phyloP scores from a whole-genome alignment of 2,888 invertebrate genomes.

The Chrysolina americana region DNA sequence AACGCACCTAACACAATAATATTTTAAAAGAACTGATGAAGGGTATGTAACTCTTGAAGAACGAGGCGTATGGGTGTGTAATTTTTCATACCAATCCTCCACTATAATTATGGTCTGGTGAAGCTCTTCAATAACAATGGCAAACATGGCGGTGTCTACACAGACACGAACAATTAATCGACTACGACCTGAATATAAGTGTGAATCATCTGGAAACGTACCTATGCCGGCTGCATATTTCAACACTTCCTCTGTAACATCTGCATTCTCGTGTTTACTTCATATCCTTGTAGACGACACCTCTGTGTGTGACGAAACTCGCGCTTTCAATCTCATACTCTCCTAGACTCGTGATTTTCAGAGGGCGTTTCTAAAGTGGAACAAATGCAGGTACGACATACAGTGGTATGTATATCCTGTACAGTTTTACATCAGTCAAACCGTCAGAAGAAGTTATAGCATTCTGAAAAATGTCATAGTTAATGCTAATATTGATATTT shows the following conservation, averaged over 20 bases:
- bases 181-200: conserved; percentile 44
- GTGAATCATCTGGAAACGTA: conserved; percentile 42
- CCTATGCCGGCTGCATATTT: conserved; percentile 38
- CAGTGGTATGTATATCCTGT: neutral
- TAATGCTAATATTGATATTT: neutral
- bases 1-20: conserved; percentile 46
- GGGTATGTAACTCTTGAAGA: conserved; percentile 44
- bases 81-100: conserved; percentile 47
- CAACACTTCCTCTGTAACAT: conserved; percentile 43
- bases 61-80: conserved; percentile 47
- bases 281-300: conserved; percentile 16
- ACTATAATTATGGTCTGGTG: conserved; percentile 47
- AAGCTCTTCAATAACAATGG: conserved; percentile 46
- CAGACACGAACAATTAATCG: conserved; percentile 42
- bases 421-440: neutral
- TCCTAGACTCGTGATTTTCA: conserved; percentile 10
- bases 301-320: conserved; percentile 13
- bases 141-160: conserved; percentile 43
- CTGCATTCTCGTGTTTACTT: conserved; percentile 29
- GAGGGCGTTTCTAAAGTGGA: conserved; percentile 17
- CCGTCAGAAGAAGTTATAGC: neutral
- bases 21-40: conserved; percentile 42
- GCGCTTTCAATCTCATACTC: conserved; percentile 1
- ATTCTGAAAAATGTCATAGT: neutral
- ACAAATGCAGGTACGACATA: conserved; percentile 8